Evolutionary conservation across 1,140 invertebrate species (phyloP), one percentile per base, ranked within the genome.

Genomic region (Branchinecta lynchi): DNA sequence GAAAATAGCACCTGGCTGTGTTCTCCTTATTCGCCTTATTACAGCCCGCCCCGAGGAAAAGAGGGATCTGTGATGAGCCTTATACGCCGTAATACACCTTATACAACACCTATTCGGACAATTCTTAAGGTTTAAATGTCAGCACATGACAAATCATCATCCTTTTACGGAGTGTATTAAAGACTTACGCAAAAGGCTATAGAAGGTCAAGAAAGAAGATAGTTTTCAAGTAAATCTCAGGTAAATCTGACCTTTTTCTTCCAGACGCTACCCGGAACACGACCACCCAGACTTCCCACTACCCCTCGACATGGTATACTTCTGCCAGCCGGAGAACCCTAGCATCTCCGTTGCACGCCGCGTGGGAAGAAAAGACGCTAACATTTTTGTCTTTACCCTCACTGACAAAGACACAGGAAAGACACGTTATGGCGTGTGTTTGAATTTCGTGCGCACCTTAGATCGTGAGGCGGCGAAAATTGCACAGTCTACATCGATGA

Each of bases 351-450:
- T 65, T 91, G 70, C 93, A 87, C 73, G 88, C 93, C 66, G 93
- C 43, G 90, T 90, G 5, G 86, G 90, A 76, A 79, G 89, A 32
- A 81, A 93, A 69, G 93, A 98, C 78, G 89, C 92, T 43, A 92
- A 90, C 45, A 96, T 94, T 21, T 99, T 99, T 81, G 94, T 98
- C 8, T 99, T 99, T 77, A 95, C 93, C 6, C 84, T 99, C 68
- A 99, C 96, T 17, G 96, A 99, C 79, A 99, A 99, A 81, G 97
- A 99, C 81, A 96, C 94, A 9, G 92, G 92, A 85, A 77, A 78
- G 79, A 89, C 88, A 17, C 86, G 92, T 43, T 96, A 91, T 77
- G 96, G 96, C 32, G 92, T 98, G 72, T 99, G 96, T 80, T 88
- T 98, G 43, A 99, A 99, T 79, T 99, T 99, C 79, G 99, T 97